Base-by-base conservation (phyloP, 2,888 invertebrate genomes). In the Oligia fasciuncula region DNA sequence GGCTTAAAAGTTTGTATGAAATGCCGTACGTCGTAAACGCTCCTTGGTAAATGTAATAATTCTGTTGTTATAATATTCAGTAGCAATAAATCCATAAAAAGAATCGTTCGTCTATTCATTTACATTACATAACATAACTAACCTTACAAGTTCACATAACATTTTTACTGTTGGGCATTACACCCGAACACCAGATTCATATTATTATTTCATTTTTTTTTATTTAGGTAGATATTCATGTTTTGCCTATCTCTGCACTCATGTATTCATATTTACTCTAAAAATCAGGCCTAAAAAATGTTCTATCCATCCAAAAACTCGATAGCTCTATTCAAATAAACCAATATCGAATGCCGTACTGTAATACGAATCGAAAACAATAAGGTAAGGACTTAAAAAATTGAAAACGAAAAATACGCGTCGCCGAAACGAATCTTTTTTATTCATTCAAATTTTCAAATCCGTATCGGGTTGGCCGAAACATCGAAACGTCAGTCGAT, bases 371-470 rank as follows among this genome's bases (percentile, higher is more conserved):
- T 73, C 66, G 46, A 60, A 82, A 82, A 87, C 80, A 89, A 88
- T 89, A 87, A 83, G 83, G 79, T 68, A 79, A 70, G 67, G 66
- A 85, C 54, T 66, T 76, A 79, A 65, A 80, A 88, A 87, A 84
- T 79, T 76, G 80, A 85, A 87, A 87, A 77, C 68, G 68, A 73
- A 85, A 84, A 87, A 87, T 76, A 67, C 78, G 72, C 62, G 46
- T 62, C 35, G 49, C 9, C 72, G 51, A 77, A 77, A 70, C 77
- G 73, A 60, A 77, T 35, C 29, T 89, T 90, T 63, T 83, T 85
- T 87, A 84, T 85, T 81, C 87, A 86, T 87, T 87, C 82, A 77
- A 85, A 89, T 82, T 83, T 88, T 86, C 76, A 79, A 85, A 88
- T 83, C 83, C 73, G 81, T 77, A 66, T 79, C 74, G 67, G 77